These are phyloP conservation scores for Strigamia transsilvanica DNA, from an alignment of 2,888 invertebrate genomes.

Conservation along the genomic window DNA sequence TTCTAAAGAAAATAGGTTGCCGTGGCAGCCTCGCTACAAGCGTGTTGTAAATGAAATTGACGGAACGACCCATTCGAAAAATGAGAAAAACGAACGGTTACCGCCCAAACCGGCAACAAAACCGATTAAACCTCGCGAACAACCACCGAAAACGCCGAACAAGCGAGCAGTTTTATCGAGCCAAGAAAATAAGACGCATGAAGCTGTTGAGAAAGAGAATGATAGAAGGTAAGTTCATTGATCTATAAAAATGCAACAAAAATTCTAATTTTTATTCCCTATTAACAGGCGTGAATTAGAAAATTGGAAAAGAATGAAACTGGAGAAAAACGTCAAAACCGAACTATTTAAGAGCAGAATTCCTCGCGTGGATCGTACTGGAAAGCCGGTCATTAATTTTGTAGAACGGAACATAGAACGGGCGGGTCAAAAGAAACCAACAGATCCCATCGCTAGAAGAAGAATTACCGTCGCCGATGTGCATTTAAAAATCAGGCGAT, in stretches of 20 bases:
- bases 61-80: neutral
- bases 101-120: neutral
- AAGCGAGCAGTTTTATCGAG: no score
- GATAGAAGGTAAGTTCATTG: neutral
- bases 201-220: neutral
- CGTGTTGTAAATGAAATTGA: neutral
- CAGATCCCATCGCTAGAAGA: neutral
- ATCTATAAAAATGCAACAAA: neutral
- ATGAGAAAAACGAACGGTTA: neutral
- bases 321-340: neutral
- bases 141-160: neutral
- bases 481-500: neutral
- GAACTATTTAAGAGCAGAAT: neutral
- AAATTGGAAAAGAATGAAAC: neutral
- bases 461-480: neutral
- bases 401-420: neutral
- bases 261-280: neutral
- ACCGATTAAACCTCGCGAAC: neutral
- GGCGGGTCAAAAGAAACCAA: neutral
- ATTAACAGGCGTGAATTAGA: neutral
- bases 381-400: neutral
- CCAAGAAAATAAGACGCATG: no score
- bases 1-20: constrained; percentile 3
- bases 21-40: neutral
- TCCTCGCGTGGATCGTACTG: neutral